Base-by-base conservation (phyloP, 2,888 invertebrate species). In the Phengaris arion region DNA sequence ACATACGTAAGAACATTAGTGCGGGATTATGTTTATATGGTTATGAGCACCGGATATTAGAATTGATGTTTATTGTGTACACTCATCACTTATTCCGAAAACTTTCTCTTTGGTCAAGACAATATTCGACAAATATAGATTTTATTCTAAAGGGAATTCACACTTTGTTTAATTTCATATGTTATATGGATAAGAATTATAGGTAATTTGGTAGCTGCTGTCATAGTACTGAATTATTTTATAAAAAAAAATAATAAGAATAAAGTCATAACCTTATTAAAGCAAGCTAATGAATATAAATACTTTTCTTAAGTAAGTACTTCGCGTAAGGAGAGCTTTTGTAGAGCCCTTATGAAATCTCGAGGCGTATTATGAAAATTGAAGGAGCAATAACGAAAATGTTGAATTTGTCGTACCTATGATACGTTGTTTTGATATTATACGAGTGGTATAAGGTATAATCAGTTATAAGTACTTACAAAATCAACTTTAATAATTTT, bases 1-100 rank as follows among this genome's bases (percentile, higher is more conserved):
- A 75, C 59, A 77, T 79, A 79, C 75, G 35, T 4, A 35, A 35
- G 2, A 3, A 75, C 59, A 72, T 75, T 68, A 51, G 13, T 72
- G 51, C 68, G 77, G 77, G 78, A 77, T 79, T 80, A 81, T 81
- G 81, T 79, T 81, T 81, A 82, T 82, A 81, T 81, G 81, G 80
- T 81, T 81, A 82, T 82, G 80, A 82, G 80, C 81, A 80, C 82
- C 84, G 83, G 85, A 85, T 83, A 80, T 80, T 79, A 78, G 78
- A 79, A 79, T 81, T 80, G 77, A 79, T 78, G 79, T 78, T 81
- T 79, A 79, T 81, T 80, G 80, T 79, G 69, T 75, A 75, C 68
- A 64, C 73, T 69, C 74, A 68, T 77, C 74, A 74, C 64, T 69
- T 74, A 64, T 64, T 64, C 64, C 64, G 12, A 64, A 64, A 64